These are phyloP conservation scores for Cuniculus paca DNA, from an alignment of 2,797 vertebrate genomes.

Conservation along the genomic window DNA sequence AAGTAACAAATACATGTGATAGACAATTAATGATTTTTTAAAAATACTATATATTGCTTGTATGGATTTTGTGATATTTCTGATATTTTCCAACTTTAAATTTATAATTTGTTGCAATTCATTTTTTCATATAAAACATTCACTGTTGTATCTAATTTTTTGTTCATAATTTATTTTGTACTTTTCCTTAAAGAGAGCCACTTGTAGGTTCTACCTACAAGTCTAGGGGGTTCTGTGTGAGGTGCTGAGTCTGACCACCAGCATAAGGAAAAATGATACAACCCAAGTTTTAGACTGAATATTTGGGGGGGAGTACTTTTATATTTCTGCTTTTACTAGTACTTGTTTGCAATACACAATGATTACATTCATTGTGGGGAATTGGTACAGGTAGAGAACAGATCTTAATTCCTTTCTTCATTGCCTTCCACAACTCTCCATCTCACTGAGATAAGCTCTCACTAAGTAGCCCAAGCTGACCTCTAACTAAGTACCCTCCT, in stretches of 20 bases:
- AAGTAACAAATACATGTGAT: background rate
- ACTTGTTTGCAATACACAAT: background rate
- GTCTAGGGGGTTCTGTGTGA: background rate
- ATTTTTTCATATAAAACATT: constrained; percentile 43
- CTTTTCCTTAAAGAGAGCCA: background rate
- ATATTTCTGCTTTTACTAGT: background rate
- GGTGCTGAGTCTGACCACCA: background rate
- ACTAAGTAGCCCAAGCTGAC: background rate
- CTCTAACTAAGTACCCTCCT: background rate
- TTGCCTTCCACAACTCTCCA: background rate
- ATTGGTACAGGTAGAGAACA: background rate
- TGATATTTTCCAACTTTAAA: background rate
- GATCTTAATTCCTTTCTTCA: background rate
- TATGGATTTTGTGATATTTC: background rate
- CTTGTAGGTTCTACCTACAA: background rate
- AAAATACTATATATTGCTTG: background rate
- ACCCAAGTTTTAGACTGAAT: background rate
- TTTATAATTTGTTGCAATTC: background rate
- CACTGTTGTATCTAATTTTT: background rate
- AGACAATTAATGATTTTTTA: background rate
- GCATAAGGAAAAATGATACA: background rate
- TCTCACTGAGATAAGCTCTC: background rate
- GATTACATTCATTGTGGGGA: background rate
- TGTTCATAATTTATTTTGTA: background rate
- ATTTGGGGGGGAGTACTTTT: background rate